phyloP scores from a whole-genome alignment of 2,888 invertebrate genomes.

The Leptopilina drosophilae region DNA sequence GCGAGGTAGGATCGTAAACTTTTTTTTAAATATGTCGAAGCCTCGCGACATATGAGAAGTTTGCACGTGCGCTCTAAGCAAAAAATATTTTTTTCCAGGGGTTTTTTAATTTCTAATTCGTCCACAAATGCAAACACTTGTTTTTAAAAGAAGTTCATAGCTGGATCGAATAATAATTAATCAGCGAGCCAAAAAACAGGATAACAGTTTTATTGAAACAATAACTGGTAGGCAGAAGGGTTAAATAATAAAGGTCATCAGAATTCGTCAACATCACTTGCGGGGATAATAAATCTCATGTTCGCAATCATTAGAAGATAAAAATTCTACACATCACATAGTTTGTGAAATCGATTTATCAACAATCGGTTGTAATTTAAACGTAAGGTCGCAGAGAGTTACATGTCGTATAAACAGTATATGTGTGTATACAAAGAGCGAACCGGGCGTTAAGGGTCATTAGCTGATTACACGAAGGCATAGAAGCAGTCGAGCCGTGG shows the following conservation, averaged over 20 bases:
- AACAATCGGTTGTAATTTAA: conserved; percentile 24
- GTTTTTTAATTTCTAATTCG: not conserved
- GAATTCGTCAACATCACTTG: too few relatives aligned
- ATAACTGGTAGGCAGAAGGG: too few relatives aligned
- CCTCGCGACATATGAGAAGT: conserved; percentile 53
- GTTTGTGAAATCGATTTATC: conserved; percentile 23
- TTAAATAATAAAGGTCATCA: too few relatives aligned
- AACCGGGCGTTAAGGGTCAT: conserved; percentile 57
- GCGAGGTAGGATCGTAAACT: conserved; percentile 66
- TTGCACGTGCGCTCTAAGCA: conserved; percentile 47
- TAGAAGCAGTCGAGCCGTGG: conserved; percentile 52
- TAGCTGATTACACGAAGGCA: conserved; percentile 60
- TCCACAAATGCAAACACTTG: not conserved
- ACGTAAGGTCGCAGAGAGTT: conserved; percentile 50
- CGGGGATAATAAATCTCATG: too few relatives aligned
- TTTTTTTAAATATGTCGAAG: conserved; percentile 64
- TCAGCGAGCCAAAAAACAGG: too few relatives aligned
- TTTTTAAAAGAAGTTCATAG: too few relatives aligned
- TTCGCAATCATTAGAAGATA: not conserved
- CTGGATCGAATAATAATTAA: too few relatives aligned
- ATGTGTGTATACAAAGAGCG: conserved; percentile 26
- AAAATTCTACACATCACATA: not conserved
- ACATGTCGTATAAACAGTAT: conserved; percentile 42
- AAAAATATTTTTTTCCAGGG: conserved; percentile 46
- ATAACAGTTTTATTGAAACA: too few relatives aligned